Conservation (phyloP, 2,888 invertebrate species). For the Rotaria sp. region DNA sequence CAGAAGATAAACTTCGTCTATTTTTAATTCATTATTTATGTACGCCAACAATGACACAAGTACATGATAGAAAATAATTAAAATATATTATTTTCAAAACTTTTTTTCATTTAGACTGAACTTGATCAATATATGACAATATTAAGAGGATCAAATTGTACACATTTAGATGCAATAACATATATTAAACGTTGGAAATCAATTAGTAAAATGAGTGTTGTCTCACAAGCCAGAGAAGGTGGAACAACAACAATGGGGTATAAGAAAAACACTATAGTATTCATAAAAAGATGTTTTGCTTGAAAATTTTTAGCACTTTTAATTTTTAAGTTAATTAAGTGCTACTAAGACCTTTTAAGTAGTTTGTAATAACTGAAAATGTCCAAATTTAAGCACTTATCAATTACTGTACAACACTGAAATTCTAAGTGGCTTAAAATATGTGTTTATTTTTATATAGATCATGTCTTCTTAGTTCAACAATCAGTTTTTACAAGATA, state of each 20-base stretch:
- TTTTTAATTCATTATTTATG: constrained; percentile 66
- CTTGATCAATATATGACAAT: constrained; percentile 75
- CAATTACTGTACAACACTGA: too few relatives aligned
- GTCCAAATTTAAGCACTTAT: too few relatives aligned
- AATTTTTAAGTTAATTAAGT: too few relatives aligned
- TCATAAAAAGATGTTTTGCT: too few relatives aligned
- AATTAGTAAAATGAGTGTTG: constrained; percentile 49
- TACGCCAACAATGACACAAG: constrained; percentile 35
- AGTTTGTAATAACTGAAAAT: too few relatives aligned
- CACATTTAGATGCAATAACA: constrained; percentile 69
- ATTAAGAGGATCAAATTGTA: constrained; percentile 72
- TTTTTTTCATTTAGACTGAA: constrained; percentile 57
- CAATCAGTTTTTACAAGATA: too few relatives aligned
- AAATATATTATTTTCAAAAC: too few relatives aligned
- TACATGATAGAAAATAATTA: background rate
- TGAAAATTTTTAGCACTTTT: too few relatives aligned
- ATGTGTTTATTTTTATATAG: too few relatives aligned
- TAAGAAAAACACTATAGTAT: background rate
- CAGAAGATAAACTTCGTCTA: constrained; percentile 83
- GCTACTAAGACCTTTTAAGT: too few relatives aligned
- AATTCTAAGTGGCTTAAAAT: too few relatives aligned
- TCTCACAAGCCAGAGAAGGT: constrained; percentile 60
- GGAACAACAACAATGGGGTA: constrained; percentile 78
- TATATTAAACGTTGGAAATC: constrained; percentile 87
- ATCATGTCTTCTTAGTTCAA: too few relatives aligned